phyloP scores from a whole-genome alignment of 2,113 vertebrate species.

The Corvus moneduloides region DNA sequence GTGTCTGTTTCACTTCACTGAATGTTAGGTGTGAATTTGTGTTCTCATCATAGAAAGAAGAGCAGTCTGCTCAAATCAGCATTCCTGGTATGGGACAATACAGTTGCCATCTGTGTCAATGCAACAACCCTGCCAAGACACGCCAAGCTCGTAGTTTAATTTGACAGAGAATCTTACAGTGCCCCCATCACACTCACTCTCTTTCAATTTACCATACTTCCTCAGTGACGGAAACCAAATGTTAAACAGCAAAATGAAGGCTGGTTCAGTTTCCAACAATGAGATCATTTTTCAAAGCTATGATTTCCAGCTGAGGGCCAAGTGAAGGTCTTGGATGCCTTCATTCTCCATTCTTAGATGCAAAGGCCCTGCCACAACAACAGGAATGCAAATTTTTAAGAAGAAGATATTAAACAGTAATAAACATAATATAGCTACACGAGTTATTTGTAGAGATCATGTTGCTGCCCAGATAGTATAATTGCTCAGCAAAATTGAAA shows the following conservation, averaged over 20 bases:
- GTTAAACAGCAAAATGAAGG: background rate
- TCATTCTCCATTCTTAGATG: background rate
- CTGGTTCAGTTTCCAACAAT: background rate
- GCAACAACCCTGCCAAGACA: background rate
- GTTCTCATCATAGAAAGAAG: background rate
- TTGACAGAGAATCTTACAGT: background rate
- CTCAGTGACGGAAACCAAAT: background rate
- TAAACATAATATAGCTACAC: background rate
- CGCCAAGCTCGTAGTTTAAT: rapidly evolving
- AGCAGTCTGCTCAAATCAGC: background rate
- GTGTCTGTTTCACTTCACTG: background rate
- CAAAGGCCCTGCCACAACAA: background rate
- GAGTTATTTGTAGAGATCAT: background rate
- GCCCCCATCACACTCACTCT: background rate
- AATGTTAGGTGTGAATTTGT: background rate
- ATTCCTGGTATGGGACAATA: background rate
- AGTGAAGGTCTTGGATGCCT: background rate
- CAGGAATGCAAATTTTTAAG: background rate
- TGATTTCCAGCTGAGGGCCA: background rate
- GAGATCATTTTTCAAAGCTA: background rate
- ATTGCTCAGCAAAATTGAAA: background rate
- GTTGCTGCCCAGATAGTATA: background rate
- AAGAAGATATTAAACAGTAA: background rate
- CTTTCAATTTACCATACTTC: background rate
- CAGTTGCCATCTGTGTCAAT: background rate